Evolutionary conservation across 2,888 invertebrate species (phyloP).

Genomic region (Smittia aterrima): DNA sequence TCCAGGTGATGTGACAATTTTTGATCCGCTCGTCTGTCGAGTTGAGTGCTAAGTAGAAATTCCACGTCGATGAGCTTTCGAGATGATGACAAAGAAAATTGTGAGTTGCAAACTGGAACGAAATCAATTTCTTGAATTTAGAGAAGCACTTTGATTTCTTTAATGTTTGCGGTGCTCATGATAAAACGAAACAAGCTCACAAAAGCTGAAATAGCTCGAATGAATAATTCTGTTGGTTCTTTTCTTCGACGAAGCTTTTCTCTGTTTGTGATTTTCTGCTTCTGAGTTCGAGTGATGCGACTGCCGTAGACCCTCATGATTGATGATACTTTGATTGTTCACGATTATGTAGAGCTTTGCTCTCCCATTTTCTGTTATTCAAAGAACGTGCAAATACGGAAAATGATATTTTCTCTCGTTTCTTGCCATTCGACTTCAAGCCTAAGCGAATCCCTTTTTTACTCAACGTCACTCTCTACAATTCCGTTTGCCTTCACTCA

Average conservation of each 20-base stretch:
- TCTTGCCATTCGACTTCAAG: neutral
- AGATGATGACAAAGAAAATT: no score
- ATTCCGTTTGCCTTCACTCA: no score
- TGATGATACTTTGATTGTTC: constrained; percentile 39
- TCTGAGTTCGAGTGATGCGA: neutral
- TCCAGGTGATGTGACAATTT: constrained; percentile 21
- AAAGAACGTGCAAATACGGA: constrained; percentile 19
- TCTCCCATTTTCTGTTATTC: constrained; percentile 21
- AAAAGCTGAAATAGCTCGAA: constrained; percentile 6
- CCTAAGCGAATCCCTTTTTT: neutral
- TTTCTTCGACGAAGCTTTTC: neutral
- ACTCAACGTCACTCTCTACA: neutral
- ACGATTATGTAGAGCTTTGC: constrained; percentile 20
- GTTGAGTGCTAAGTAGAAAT: neutral
- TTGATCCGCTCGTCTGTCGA: neutral
- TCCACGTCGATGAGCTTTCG: no score
- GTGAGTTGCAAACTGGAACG: no score
- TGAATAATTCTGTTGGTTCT: constrained; percentile 3
- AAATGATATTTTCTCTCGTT: constrained; percentile 14
- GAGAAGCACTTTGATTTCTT: no score
- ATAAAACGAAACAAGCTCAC: no score
- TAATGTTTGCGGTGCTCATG: no score
- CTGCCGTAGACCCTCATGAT: constrained; percentile 26
- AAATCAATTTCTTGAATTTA: no score
- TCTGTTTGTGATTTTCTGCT: constrained; percentile 1